Conservation (phyloP, 2,888 invertebrate genomes). For the Hyposoter didymator region DNA sequence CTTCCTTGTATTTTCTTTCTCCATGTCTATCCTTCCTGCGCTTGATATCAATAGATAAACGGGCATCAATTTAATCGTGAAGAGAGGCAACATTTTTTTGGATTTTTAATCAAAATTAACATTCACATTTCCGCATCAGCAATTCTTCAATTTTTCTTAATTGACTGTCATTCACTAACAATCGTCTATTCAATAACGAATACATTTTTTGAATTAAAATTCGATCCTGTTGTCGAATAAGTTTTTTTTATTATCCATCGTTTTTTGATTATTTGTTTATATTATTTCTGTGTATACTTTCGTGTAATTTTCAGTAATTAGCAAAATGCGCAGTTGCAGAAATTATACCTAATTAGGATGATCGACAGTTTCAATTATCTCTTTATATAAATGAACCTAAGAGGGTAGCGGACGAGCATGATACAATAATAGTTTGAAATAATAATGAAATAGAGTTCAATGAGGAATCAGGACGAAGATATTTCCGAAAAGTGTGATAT, state of each 20-base stretch:
- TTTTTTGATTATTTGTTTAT: background rate
- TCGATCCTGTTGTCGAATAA: too few species aligned
- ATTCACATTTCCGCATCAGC: background rate
- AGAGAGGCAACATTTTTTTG: background rate
- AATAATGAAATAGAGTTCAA: background rate
- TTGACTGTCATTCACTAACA: background rate
- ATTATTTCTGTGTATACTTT: too few species aligned
- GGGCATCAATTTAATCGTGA: constrained; percentile 1
- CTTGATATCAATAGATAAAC: background rate
- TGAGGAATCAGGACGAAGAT: background rate
- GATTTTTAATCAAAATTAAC: background rate
- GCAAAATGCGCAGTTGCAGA: background rate
- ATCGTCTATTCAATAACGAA: background rate
- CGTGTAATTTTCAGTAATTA: background rate
- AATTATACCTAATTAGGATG: background rate
- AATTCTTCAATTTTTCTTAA: background rate
- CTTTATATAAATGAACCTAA: background rate
- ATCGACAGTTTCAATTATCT: background rate
- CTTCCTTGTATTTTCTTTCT: background rate
- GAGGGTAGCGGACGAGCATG: background rate
- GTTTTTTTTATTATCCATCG: too few species aligned
- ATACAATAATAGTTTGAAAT: background rate
- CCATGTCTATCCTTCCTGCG: background rate
- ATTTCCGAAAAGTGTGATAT: background rate
- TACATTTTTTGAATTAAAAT: background rate